Conservation (phyloP, 1,140 invertebrate species). For the Acromyrmex heyeri region DNA sequence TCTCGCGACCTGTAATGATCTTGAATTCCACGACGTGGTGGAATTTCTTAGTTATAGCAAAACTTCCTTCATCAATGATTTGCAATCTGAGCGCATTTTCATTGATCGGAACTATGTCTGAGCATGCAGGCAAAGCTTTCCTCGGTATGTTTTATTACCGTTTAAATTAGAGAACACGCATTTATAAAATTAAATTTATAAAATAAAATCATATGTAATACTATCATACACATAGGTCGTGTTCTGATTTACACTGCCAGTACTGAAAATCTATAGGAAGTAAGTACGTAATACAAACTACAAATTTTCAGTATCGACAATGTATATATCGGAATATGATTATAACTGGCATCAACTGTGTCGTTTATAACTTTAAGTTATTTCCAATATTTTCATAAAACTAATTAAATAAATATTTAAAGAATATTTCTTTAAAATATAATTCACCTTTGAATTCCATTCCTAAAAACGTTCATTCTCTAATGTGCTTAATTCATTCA, state of each 20-base stretch:
- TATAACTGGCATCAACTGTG: too few relatives aligned
- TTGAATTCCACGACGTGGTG: slow-evolving; percentile 62
- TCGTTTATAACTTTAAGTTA: background rate
- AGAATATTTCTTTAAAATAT: background rate
- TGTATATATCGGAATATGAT: too few relatives aligned
- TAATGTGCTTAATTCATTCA: background rate
- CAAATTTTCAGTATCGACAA: too few relatives aligned
- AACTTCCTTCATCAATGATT: background rate
- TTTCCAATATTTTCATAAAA: background rate
- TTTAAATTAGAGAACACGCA: background rate
- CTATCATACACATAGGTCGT: background rate
- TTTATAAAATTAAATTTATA: background rate
- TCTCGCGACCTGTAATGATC: slow-evolving; percentile 62
- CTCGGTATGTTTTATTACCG: background rate
- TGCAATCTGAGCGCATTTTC: slow-evolving; percentile 41
- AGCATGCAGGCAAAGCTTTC: background rate
- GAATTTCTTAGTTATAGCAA: slow-evolving; percentile 66
- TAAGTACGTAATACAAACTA: too few relatives aligned
- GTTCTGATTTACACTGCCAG: too few relatives aligned
- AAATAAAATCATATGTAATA: background rate
- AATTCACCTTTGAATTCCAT: background rate
- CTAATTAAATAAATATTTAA: background rate
- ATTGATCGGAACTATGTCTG: background rate
- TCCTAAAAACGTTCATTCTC: background rate
- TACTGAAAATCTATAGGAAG: too few relatives aligned